Evolutionary conservation across 2,888 invertebrate species (phyloP), one percentile per base, ranked within the genome.

Genomic region (Drosophila paramelanica): DNA sequence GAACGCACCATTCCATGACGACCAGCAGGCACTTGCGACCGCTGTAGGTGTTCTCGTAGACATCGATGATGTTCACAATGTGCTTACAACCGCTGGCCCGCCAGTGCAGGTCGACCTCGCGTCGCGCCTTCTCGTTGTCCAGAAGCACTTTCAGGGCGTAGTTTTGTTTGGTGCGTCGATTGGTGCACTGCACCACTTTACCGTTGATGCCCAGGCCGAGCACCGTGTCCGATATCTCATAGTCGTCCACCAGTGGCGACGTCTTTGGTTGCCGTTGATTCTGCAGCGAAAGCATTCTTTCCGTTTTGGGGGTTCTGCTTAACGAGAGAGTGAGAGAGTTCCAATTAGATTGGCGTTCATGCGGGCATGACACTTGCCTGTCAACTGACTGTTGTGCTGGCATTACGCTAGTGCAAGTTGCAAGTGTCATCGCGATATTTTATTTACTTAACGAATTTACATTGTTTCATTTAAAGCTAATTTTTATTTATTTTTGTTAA

Each of bases 131-230:
- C 13, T 96, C 94, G 85, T 96, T 97, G 93, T 99, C 99, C 86
- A 97, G 95, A 11, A 99, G 93, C 17, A 97, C 97, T 94, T 99
- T 99, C 59, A 99, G 93, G 0, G 99, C 99, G 90, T 95, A 97
- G 92, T 97, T 97, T 77, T 95, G 94, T 49, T 96, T 95, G 0
- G 95, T 96, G 51, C 93, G 93, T 86, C 96, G 96, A 70, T 95
- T 95, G 89, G 95, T 96, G 93, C 99, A 99, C 93, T 99, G 97
- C 17, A 99, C 96, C 57, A 99, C 99, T 95, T 99, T 99, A 73
- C 99, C 99, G 93, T 99, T 99, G 81, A 99, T 99, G 11, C 99
- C 99, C 72, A 99, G 94, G 46, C 99, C 99, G 69, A 99, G 94
- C 45, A 99, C 98, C 72, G 96, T 97, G 90, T 96, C 96, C 38